Percentiles rank a stretch among this genome's conserved stretches.
These are phyloP conservation scores for Microcebus griseorufus DNA, from an alignment of 2,113 vertebrate species.

Conservation along the genomic window DNA sequence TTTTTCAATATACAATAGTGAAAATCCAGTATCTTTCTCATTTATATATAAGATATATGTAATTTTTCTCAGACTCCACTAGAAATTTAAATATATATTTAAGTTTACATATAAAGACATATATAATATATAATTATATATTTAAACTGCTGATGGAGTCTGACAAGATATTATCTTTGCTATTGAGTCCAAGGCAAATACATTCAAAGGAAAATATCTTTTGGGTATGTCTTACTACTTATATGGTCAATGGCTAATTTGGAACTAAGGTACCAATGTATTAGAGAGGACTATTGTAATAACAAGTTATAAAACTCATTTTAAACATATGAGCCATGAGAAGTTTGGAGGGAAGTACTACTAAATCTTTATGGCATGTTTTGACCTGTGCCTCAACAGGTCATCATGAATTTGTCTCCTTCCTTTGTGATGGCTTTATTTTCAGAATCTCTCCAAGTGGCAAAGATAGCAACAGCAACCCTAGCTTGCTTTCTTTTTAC, in stretches of 20 bases:
- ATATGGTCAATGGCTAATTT: neutral
- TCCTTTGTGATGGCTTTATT: neutral
- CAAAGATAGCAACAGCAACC: neutral
- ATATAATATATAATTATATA: too few relatives aligned
- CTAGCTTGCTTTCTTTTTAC: neutral
- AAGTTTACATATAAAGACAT: too few relatives aligned
- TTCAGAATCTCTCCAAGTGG: neutral
- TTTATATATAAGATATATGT: neutral
- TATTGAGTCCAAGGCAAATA: neutral
- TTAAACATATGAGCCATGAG: neutral
- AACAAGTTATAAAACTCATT: neutral
- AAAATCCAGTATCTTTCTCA: neutral
- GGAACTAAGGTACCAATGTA: neutral
- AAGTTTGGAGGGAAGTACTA: neutral
- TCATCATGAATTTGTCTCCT: neutral
- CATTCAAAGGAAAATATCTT: neutral
- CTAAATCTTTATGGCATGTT: neutral
- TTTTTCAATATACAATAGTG: neutral
- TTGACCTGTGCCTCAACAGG: neutral
- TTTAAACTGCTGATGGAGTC: neutral
- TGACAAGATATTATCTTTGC: neutral
- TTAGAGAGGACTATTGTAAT: neutral
- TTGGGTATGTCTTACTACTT: neutral
- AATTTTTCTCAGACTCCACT: too few relatives aligned
- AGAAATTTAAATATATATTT: too few relatives aligned